phyloP scores from a whole-genome alignment of 2,113 vertebrate species.

The Thamnophis sirtalis region DNA sequence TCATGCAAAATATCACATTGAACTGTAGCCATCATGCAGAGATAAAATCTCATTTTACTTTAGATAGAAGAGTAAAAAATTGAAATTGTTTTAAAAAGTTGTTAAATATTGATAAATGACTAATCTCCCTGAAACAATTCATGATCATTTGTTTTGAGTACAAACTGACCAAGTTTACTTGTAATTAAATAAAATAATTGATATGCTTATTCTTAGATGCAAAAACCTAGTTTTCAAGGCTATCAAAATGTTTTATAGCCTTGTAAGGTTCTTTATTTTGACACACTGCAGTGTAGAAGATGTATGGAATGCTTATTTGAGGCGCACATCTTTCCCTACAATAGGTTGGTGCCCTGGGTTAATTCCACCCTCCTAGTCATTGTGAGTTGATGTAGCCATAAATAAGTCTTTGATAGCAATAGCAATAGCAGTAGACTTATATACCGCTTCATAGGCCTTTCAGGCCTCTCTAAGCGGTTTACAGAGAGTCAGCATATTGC shows the following conservation, averaged over 20 bases:
- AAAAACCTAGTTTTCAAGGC: background rate
- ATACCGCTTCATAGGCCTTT: too few species aligned
- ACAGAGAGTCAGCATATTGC: too few species aligned
- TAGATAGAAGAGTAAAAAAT: background rate
- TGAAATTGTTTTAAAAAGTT: background rate
- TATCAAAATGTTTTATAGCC: background rate
- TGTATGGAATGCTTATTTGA: background rate
- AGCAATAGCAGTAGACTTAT: too few species aligned
- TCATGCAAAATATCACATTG: background rate
- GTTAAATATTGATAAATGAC: background rate
- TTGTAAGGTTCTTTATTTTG: background rate
- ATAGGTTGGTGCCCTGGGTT: background rate
- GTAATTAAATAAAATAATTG: background rate
- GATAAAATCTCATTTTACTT: background rate
- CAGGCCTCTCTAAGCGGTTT: too few species aligned
- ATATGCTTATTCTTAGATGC: background rate
- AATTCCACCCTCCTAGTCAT: background rate
- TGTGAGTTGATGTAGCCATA: background rate
- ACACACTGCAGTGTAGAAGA: background rate
- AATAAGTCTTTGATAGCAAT: background rate
- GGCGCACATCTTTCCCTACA: background rate
- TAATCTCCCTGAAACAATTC: background rate
- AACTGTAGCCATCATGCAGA: background rate
- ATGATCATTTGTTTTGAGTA: background rate
- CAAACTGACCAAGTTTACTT: background rate